These are phyloP conservation scores for Amphipyra tragopoginis DNA, from an alignment of 2,888 invertebrate genomes.

Conservation along the genomic window DNA sequence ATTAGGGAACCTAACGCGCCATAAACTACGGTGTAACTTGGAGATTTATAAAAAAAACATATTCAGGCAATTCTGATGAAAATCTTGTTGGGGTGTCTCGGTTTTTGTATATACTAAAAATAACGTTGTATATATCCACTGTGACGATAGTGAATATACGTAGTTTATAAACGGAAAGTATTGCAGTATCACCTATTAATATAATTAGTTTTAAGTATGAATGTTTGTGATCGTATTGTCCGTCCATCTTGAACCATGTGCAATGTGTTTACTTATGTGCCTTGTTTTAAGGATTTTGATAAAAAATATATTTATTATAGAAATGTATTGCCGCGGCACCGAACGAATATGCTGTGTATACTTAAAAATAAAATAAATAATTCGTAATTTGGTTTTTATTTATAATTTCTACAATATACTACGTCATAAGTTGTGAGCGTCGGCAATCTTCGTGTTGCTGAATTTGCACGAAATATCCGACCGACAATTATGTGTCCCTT, in stretches of 20 bases:
- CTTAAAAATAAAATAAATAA: conserved; percentile 48
- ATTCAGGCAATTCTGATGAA: no score
- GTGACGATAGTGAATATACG: no score
- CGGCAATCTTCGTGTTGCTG: no score
- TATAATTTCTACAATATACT: background rate
- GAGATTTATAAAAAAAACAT: no score
- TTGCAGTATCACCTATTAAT: conserved; percentile 32
- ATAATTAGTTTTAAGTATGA: conserved; percentile 46
- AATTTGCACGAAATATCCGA: no score
- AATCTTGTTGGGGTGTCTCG: no score
- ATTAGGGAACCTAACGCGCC: no score
- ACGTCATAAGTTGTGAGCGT: no score
- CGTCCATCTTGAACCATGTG: conserved; percentile 76
- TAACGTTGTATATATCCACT: no score
- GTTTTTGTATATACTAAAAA: no score
- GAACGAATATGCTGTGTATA: conserved; percentile 37
- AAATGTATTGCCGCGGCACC: conserved; percentile 39
- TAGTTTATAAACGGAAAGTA: background rate
- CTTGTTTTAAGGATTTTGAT: conserved; percentile 65
- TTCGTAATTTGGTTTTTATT: conserved; percentile 38
- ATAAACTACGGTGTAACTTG: no score
- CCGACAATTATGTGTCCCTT: no score
- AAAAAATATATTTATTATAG: conserved; percentile 71
- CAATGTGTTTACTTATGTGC: conserved; percentile 71
- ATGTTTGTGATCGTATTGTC: conserved; percentile 83